These are phyloP conservation scores for Phymorhynchus buccinoides DNA, from an alignment of 1,140 invertebrate genomes.

Conservation along the genomic window DNA sequence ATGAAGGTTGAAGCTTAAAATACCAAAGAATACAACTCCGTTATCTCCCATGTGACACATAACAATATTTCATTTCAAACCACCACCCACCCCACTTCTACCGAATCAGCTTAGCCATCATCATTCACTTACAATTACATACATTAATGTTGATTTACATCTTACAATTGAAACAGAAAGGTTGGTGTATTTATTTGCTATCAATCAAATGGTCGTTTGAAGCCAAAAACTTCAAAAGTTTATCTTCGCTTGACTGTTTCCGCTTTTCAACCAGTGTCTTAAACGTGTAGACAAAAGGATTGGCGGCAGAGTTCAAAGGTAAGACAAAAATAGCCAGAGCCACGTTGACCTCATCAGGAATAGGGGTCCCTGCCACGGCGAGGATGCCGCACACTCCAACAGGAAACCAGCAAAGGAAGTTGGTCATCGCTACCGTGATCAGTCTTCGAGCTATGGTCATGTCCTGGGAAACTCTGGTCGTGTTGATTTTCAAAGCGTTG, in stretches of 20 bases:
- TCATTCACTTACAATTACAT: too few relatives aligned
- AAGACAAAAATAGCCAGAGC: conserved; percentile 51
- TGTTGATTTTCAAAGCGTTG: conserved; percentile 13
- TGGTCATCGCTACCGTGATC: conserved; percentile 41
- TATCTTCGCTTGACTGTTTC: not conserved
- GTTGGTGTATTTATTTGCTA: too few relatives aligned
- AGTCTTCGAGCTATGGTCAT: conserved; percentile 44
- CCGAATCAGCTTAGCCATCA: too few relatives aligned
- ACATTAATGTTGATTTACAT: too few relatives aligned
- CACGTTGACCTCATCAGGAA: conserved; percentile 47
- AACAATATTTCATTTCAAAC: too few relatives aligned
- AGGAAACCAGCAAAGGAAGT: conserved; percentile 42
- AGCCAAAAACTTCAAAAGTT: too few relatives aligned
- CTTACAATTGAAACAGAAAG: too few relatives aligned
- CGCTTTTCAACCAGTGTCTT: conserved; percentile 3
- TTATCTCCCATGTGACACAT: too few relatives aligned
- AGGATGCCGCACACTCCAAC: conserved; percentile 36
- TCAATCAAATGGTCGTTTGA: too few relatives aligned
- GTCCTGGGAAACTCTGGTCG: conserved; percentile 21
- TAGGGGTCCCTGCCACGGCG: conserved; percentile 36
- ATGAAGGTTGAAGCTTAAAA: too few relatives aligned
- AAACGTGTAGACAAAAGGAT: conserved; percentile 53
- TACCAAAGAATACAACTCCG: too few relatives aligned
- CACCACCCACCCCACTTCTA: too few relatives aligned
- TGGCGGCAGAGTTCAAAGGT: conserved; percentile 53